These are phyloP conservation scores for Drosophila quadrilineata DNA, from an alignment of 1,140 invertebrate genomes.

Conservation along the genomic window DNA sequence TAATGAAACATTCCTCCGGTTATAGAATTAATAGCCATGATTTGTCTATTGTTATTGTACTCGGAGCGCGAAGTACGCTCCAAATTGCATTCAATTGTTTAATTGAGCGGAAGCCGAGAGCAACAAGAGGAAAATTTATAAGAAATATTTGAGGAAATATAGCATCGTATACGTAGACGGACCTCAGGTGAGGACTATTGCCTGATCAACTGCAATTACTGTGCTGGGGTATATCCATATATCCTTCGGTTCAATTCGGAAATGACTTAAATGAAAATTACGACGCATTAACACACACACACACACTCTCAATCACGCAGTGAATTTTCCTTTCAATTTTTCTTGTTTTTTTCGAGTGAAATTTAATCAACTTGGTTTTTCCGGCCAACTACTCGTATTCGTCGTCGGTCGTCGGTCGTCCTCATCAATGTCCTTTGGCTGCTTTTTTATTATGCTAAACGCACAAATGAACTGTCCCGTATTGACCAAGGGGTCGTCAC, in stretches of 20 bases:
- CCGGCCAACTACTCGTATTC: constrained; percentile 58
- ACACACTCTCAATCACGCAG: too few species aligned
- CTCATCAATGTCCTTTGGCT: too few species aligned
- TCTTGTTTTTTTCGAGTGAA: constrained; percentile 40
- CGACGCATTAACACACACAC: constrained; percentile 62
- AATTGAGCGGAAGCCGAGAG: constrained; percentile 61
- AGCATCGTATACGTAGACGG: too few species aligned
- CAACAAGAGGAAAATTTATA: background rate
- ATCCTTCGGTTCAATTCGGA: too few species aligned
- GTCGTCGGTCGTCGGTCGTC: constrained; percentile 44
- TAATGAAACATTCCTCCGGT: constrained; percentile 80
- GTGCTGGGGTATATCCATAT: background rate
- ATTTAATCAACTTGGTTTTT: constrained; percentile 78
- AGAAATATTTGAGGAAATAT: too few species aligned
- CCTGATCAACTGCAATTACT: constrained; percentile 34
- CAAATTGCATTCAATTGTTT: constrained; percentile 70
- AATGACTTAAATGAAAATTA: constrained; percentile 75
- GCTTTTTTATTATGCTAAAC: constrained; percentile 79
- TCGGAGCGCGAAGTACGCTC: constrained; percentile 19
- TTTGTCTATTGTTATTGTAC: constrained; percentile 79
- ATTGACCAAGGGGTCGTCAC: constrained; percentile 1
- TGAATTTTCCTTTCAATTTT: constrained; percentile 23
- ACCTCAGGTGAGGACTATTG: constrained; percentile 14
- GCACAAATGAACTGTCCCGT: constrained; percentile 57
- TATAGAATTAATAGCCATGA: constrained; percentile 76